These are phyloP conservation scores for Tipula lateralis DNA, from an alignment of 2,888 invertebrate species.

Conservation along the genomic window DNA sequence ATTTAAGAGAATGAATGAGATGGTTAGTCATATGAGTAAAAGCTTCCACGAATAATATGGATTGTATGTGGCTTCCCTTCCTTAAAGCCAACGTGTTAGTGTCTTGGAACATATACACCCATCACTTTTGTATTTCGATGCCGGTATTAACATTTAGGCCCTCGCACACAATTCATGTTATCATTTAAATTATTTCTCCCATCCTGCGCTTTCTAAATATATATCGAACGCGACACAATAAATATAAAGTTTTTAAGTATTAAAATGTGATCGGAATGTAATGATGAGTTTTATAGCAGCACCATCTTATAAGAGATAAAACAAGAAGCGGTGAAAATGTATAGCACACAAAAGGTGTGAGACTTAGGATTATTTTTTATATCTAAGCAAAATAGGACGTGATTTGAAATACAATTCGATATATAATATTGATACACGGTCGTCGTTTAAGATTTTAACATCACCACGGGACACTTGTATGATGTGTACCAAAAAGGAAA, in stretches of 20 bases:
- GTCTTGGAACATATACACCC: too few species aligned
- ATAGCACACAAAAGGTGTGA: neutral
- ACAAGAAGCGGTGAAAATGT: neutral
- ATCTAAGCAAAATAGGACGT: neutral
- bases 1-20: too few species aligned
- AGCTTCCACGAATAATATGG: too few species aligned
- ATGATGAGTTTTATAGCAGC: neutral
- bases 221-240: neutral
- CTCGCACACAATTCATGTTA: too few species aligned
- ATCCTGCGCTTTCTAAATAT: too few species aligned
- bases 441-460: neutral
- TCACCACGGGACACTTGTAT: neutral
- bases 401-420: neutral
- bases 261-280: neutral
- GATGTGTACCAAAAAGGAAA: neutral
- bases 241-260: neutral
- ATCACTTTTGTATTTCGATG: too few species aligned
- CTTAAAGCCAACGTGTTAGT: too few species aligned
- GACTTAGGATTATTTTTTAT: neutral
- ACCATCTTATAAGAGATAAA: neutral
- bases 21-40: too few species aligned
- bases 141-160: too few species aligned
- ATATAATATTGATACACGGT: neutral
- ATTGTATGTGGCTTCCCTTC: too few species aligned
- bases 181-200: neutral